These are phyloP conservation scores for Nanorana parkeri DNA, from an alignment of 2,113 vertebrate genomes.

Conservation along the genomic window DNA sequence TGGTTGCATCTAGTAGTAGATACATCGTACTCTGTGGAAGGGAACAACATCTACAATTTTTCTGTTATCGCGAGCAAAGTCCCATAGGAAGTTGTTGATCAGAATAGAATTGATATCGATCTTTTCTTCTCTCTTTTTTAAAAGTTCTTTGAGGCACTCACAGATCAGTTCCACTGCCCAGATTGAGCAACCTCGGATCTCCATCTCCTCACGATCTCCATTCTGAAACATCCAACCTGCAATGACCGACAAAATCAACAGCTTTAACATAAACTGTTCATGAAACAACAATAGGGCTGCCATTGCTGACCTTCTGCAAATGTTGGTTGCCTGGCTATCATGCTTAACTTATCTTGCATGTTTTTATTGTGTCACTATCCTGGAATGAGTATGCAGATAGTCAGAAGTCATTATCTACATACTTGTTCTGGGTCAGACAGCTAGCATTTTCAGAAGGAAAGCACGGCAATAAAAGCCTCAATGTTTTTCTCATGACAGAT, in stretches of 20 bases:
- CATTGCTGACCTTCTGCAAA: too few species aligned
- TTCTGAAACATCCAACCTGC: conserved; percentile 81
- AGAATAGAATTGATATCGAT: conserved; percentile 81
- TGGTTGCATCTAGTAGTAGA: conserved; percentile 81
- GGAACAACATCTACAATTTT: conserved; percentile 87
- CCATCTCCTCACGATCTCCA: conserved; percentile 87
- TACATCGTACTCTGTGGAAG: conserved; percentile 89
- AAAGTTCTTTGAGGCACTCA: conserved; percentile 82
- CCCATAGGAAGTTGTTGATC: conserved; percentile 93
- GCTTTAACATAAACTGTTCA: too few species aligned
- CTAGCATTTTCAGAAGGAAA: too few species aligned
- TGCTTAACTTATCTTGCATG: too few species aligned
- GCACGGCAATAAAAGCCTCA: too few species aligned
- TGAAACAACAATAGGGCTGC: too few species aligned
- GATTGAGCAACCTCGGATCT: conserved; percentile 93
- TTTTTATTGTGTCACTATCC: too few species aligned
- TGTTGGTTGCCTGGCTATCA: too few species aligned
- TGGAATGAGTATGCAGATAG: too few species aligned
- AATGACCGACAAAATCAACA: not conserved
- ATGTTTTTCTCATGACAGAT: too few species aligned
- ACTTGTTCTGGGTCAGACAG: too few species aligned
- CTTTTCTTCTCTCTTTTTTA: conserved; percentile 76
- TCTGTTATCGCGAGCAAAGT: conserved; percentile 87
- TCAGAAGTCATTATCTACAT: too few species aligned
- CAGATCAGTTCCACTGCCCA: conserved; percentile 90